Evolutionary conservation across 2,888 invertebrate species (phyloP), one percentile per base, ranked within the genome.

Genomic region (Plagodis pulveraria): DNA sequence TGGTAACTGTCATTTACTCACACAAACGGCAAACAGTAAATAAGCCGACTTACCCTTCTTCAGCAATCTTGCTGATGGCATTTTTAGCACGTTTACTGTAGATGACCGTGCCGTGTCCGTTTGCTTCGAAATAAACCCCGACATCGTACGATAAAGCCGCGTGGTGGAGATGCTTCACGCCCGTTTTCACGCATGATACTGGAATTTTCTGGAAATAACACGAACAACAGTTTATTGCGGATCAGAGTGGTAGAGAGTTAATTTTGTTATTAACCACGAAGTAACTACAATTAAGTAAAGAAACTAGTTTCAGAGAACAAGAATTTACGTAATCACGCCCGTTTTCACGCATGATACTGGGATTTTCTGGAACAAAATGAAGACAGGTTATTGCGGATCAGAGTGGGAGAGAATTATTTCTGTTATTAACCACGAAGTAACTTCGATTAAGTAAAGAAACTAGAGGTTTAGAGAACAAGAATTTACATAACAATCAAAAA

Each of bases 71-170:
- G 59, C 85, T 84, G 50, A 97, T 93, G 10, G 87, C 80, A 9
- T 91, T 80, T 74, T 96, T 95, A 0, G 97, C 96, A 12, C 86
- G 84, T 0, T 94, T 89, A 79, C 96, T 98, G 76, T 98, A 98
- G 0, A 98, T 89, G 0, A 98, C 96, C 0, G 99, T 99, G 10
- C 99, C 99, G 90, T 99, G 99, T 0, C 99, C 99, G 89, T 99
- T 99, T 0, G 99, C 99, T 84, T 99, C 99, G 87, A 99, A 99
- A 89, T 99, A 99, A 5, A 99, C 95, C 4, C 99, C 99, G 73
- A 99, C 95, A 81, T 99, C 99, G 89, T 96, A 99, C 55, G 97
- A 94, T 41, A 95, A 78, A 0, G 99, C 99, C 79, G 96, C 96
- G 78, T 97, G 97, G 82, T 99, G 99, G 32, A 99, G 93, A 87